Percentiles rank a stretch among this genome's conserved stretches.
Conservation (phyloP, 2,797 vertebrate genomes). For the Trematomus bernacchii region DNA sequence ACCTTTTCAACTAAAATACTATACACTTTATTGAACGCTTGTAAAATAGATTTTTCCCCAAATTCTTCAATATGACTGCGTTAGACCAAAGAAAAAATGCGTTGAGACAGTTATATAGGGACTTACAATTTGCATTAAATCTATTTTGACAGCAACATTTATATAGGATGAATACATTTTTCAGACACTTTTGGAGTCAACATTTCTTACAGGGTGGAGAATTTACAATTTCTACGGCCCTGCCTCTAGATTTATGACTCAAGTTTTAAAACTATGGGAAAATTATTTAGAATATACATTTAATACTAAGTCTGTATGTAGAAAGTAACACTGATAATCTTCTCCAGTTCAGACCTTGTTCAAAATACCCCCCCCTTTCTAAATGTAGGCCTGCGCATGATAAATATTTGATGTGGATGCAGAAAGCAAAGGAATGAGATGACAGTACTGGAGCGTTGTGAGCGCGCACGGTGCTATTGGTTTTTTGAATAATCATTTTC, state of each 20-base stretch:
- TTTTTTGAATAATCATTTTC: constrained; percentile 28
- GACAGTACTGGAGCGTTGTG: constrained; percentile 2
- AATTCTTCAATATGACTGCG: not conserved
- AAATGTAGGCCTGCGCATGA: constrained; percentile 34
- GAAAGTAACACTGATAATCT: constrained; percentile 15
- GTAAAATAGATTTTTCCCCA: not conserved
- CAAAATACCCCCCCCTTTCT: constrained; percentile 25
- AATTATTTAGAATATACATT: not conserved
- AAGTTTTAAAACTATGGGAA: constrained; percentile 13
- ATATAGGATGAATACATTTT: not conserved
- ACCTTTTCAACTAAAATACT: constrained; percentile 3
- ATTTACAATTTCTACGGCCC: not conserved
- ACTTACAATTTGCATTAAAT: not conserved
- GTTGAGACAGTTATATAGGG: not conserved
- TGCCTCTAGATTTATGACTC: constrained; percentile 13
- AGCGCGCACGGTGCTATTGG: constrained; percentile 26
- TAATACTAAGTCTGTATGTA: not conserved
- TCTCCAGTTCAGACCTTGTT: constrained; percentile 33
- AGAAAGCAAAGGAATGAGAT: constrained; percentile 20
- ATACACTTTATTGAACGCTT: not conserved
- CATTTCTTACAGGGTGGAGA: not conserved
- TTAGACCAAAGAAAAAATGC: not conserved
- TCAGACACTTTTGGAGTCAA: not conserved
- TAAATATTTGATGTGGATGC: constrained; percentile 21
- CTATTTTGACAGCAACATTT: constrained; percentile 1